phyloP scores from a whole-genome alignment of 2,888 invertebrate species.

The Polyommatus icarus region DNA sequence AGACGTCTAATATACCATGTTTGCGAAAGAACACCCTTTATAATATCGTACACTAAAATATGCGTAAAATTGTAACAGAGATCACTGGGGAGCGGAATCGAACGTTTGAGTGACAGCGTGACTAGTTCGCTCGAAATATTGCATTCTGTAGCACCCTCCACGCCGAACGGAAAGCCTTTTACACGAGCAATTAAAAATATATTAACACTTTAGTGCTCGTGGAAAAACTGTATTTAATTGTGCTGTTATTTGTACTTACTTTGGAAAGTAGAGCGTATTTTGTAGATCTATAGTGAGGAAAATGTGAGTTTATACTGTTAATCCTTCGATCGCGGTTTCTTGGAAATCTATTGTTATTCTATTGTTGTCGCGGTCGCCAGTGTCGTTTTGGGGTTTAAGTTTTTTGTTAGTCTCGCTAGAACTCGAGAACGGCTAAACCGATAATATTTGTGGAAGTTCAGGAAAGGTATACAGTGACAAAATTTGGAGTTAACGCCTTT shows the following conservation, averaged over 20 bases:
- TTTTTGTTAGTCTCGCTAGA: no score
- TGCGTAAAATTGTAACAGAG: conserved; percentile 55
- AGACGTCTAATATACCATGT: neutral
- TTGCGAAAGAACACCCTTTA: neutral
- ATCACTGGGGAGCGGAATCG: conserved; percentile 54
- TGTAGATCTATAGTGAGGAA: neutral
- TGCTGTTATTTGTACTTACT: neutral
- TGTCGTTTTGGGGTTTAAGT: no score
- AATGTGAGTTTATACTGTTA: no score
- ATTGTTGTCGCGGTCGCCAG: no score
- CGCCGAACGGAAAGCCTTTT: conserved; percentile 29
- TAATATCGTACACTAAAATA: conserved; percentile 18
- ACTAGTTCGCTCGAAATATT: conserved; percentile 58
- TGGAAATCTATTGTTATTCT: no score
- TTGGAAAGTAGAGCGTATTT: neutral
- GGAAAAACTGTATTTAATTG: conserved; percentile 14
- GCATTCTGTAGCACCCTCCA: conserved; percentile 46
- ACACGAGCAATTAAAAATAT: conserved; percentile 34
- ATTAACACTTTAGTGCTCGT: conserved; percentile 29
- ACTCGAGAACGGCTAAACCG: no score
- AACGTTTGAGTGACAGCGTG: conserved; percentile 59
- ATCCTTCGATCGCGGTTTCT: no score
- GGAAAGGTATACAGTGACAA: no score
- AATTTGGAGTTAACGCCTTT: no score
- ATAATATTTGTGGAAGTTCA: no score